These are phyloP conservation scores for Eupithecia inturbata DNA, from an alignment of 2,888 invertebrate species.

Conservation along the genomic window DNA sequence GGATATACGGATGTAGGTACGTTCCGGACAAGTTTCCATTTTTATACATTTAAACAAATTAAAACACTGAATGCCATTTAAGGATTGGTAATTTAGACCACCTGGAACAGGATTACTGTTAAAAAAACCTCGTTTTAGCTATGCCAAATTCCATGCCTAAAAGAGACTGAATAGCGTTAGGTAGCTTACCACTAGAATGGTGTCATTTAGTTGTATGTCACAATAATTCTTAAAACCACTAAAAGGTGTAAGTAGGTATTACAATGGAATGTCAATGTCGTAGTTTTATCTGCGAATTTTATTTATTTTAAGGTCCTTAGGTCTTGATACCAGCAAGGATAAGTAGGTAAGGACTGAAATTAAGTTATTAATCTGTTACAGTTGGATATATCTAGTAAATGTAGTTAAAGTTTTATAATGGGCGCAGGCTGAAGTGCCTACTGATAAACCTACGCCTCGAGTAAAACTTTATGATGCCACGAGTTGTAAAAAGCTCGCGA, in stretches of 20 bases:
- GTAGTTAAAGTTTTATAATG: background rate
- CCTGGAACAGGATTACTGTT: conserved; percentile 25
- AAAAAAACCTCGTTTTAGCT: conserved; percentile 22
- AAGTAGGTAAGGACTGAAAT: background rate
- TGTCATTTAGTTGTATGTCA: conserved; percentile 13
- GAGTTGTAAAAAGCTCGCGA: background rate
- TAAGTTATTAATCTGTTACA: background rate
- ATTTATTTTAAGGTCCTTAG: background rate
- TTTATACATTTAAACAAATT: conserved; percentile 30
- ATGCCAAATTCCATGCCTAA: conserved; percentile 32
- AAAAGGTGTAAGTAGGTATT: background rate
- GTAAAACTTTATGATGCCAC: background rate
- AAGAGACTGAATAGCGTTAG: conserved; percentile 19
- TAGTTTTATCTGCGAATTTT: background rate
- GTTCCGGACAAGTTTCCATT: conserved; percentile 39
- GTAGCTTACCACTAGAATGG: conserved; percentile 13
- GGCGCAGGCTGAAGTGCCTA: background rate
- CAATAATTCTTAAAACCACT: conserved; percentile 21
- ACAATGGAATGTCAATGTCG: background rate
- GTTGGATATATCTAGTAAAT: background rate
- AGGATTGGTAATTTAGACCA: conserved; percentile 32
- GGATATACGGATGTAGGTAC: conserved; percentile 39
- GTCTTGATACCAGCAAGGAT: background rate
- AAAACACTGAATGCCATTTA: conserved; percentile 12
- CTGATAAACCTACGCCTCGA: background rate